Conservation (phyloP, 2,113 vertebrate genomes). For the Lethenteron reissneri region DNA sequence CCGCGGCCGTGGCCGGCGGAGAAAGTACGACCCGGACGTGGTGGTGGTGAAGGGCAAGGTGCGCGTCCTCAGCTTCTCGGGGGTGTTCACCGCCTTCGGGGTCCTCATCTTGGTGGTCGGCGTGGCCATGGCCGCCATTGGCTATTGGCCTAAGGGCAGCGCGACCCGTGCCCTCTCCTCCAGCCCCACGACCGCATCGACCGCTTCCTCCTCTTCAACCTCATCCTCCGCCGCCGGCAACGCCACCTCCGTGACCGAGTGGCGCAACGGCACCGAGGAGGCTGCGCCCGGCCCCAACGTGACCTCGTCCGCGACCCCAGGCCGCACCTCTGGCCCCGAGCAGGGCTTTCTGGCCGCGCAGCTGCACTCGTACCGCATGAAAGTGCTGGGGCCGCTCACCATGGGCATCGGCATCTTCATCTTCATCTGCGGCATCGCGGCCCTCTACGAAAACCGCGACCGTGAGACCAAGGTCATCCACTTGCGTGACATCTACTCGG, state of each 20-base stretch:
- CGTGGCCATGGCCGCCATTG: constrained; percentile 80
- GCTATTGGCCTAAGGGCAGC: constrained; percentile 61
- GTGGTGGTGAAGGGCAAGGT: constrained; percentile 79
- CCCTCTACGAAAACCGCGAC: constrained; percentile 90
- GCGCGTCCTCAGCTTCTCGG: constrained; percentile 71
- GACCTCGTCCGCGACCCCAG: neutral
- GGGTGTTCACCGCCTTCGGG: constrained; percentile 78
- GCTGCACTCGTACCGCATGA: constrained; percentile 79
- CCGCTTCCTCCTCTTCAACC: neutral
- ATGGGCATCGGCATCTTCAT: constrained; percentile 99
- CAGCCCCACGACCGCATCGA: constrained; percentile 12
- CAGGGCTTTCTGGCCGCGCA: constrained; percentile 56
- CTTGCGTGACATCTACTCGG: constrained; percentile 97
- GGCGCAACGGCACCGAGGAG: too few relatives aligned
- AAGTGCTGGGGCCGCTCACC: constrained; percentile 91
- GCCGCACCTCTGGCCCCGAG: neutral
- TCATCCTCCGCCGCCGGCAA: constrained; percentile 15
- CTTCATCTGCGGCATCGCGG: constrained; percentile 92
- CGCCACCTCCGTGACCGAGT: neutral
- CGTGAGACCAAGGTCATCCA: constrained; percentile 97
- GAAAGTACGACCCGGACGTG: constrained; percentile 57
- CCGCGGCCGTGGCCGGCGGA: neutral
- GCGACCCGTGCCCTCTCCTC: constrained; percentile 18
- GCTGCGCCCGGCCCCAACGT: neutral
- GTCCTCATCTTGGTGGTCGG: constrained; percentile 55